Base-by-base conservation (phyloP, 2,888 invertebrate genomes). In the Ichneumoninae sp. region DNA sequence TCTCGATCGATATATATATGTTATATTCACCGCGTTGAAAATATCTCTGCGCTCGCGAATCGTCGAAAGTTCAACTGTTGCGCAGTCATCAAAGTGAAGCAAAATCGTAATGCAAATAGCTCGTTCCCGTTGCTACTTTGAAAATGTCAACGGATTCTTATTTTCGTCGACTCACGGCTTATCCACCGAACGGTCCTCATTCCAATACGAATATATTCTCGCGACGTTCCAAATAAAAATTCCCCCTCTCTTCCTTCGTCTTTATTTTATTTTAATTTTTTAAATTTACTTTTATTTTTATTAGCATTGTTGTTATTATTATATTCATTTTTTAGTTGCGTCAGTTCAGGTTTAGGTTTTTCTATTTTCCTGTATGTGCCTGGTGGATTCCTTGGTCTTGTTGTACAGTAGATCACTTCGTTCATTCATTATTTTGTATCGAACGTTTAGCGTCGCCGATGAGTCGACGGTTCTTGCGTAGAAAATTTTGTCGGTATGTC, bases 121-220 rank as follows among this genome's bases (percentile, higher is more conserved):
- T 76, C 36, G 47, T 26, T 65, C 70, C 60, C 50, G 19, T 69
- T 68, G 50, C 54, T 65, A 80, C 40, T 76, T 26, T 72, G 16
- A 4, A 77, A 80, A 84, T 77, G 80, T 54, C 77, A 77, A 33
- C 71, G 19, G 13, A 57, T 66, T 47, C 44, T 81, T 72, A 75
- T 75, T 75, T 50, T 50, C 50, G 66, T 75, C 71, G 52, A 36
- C 6, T 47, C 44, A 6, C 26, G 19, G 16, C 62, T 40, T 40
- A 62, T 62, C 19, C 69, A 19, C 19, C 69, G 10, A 6, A 3
- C 36, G 65, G 26, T 16, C 5, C 65, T 33, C 50, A 6, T 44
- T 44, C 30, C 50, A 19, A 36, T 10, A 33, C 60, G 33, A 62
- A 62, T 62, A 6, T 74, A 16, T 26, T 33, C 33, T 62, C 74